Conservation (phyloP, 2,797 vertebrate genomes). For the Zalophus californianus region DNA sequence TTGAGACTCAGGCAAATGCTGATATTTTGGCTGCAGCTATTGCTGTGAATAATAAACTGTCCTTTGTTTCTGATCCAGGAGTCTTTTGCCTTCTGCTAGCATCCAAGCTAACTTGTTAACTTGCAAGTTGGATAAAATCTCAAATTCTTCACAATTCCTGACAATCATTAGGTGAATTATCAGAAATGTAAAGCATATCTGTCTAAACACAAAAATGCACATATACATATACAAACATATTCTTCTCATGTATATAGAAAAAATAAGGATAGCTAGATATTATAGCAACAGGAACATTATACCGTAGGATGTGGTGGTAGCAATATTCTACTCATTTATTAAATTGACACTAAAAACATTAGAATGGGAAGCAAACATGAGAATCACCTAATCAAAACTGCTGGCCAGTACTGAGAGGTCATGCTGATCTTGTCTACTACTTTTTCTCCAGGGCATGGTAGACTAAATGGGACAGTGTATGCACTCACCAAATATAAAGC, state of each 20-base stretch:
- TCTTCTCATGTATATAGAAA: neutral
- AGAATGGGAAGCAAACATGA: neutral
- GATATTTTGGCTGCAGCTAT: neutral
- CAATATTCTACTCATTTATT: neutral
- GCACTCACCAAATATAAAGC: neutral
- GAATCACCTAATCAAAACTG: neutral
- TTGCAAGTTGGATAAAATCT: neutral
- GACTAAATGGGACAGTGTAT: neutral
- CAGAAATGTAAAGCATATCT: neutral
- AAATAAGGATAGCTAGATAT: neutral
- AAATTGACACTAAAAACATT: neutral
- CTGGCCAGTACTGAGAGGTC: neutral
- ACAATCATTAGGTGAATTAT: neutral
- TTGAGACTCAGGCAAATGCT: neutral
- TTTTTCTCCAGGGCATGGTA: neutral
- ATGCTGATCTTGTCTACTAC: neutral
- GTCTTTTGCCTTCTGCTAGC: conserved; percentile 19
- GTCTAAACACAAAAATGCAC: neutral
- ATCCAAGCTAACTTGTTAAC: neutral
- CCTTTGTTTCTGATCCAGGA: conserved; percentile 3
- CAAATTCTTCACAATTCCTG: neutral
- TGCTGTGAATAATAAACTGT: neutral
- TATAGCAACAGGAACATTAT: neutral
- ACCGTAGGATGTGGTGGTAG: neutral
- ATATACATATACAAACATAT: neutral